Base-by-base conservation (phyloP, 2,113 vertebrate genomes). In the Cynoglossus semilaevis region DNA sequence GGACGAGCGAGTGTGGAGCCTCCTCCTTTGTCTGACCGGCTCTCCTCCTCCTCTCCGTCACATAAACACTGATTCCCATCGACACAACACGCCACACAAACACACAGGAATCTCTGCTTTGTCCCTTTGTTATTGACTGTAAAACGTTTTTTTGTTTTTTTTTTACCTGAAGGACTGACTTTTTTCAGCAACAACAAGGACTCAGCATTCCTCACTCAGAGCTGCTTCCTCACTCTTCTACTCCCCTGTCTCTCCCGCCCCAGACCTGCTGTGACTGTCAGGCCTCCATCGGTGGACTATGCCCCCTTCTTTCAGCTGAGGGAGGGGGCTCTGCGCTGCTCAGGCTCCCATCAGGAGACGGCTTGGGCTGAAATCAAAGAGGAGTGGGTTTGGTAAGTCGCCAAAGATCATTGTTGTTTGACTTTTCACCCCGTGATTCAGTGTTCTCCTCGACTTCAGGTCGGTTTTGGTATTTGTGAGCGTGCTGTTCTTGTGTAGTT, bases 271-370 rank as follows among this genome's bases (percentile, higher is more conserved):
- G 40, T 18, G 5, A 64, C 29, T 45, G 49, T 49, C 67, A 19
- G 58, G 47, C 14, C 40, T 38, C 18, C 42, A 46, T 64, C 12
- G 1, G 67, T 83, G 85, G 84, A 91, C 72, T 86, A 91, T 91
- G 88, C 67, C 74, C 73, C 80, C 78, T 43, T 78, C 70, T 5
- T 57, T 56, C 42, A 50, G 77, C 76, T 88, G 82, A 90, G 74
- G 66, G 68, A 61, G 81, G 72, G 77, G 67, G 76, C 55, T 56
- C 37, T 9, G 1, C 1, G 52, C 61, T 67, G 79, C 68, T 83
- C 74, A 58, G 58, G 58, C 64, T 84, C 72, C 68, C 81, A 45
- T 63, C 79, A 49, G 50, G 67, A 63, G 57, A 79, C 56, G 29
- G 54, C 64, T 65, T 15, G 70, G 43, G 70, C 68, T 71, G 51